Base-by-base conservation (phyloP, 2,797 vertebrate genomes). In the Sternotherus odoratus region DNA sequence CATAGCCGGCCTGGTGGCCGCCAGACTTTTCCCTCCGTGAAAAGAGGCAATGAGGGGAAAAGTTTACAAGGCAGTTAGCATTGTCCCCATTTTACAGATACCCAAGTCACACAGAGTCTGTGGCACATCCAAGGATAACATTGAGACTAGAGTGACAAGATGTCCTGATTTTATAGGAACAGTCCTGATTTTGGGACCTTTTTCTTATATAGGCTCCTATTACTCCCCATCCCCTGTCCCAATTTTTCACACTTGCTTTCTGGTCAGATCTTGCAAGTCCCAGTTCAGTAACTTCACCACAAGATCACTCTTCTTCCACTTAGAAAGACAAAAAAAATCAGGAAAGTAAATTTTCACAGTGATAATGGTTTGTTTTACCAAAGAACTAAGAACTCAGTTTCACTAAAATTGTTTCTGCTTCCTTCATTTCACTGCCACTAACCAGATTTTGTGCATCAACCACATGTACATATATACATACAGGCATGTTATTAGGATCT, bases 101-200 rank as follows among this genome's bases (percentile, higher is more conserved):
- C 4, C 19, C 54, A 23, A 49, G 7, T 36, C 57, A 82, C 2
- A 48, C 19, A 36, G 4, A 90, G 3, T 53, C 15, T 50, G 49
- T 75, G 26, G 8, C 89, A 91, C 46, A 79, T 74, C n/a, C 51
- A 77, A 24, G 24, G 81, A 82, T 78, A 90, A 87, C 90, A 91
- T 24, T 8, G 5, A 43, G 43, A 43, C 43, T 43, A 43, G 5
- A 8, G 43, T 43, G 43, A 43, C 43, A 5, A 43, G 43, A 43
- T 43, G 43, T 43, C 43, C 43, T 43, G 43, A 8, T 43, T 43
- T 43, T 43, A 43, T 43, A 43, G 43, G 43, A 8, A 43, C 43
- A 43, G 43, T 43, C 43, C 43, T 8, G 8, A 43, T 43, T 43
- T 43, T 43, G 43, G 43, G 43, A 8, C 8, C 43, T 43, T 43